Evolutionary conservation across 2,797 vertebrate genomes (phyloP), one percentile per base, ranked within the genome.

Genomic region (Phoxinus dragarum): DNA sequence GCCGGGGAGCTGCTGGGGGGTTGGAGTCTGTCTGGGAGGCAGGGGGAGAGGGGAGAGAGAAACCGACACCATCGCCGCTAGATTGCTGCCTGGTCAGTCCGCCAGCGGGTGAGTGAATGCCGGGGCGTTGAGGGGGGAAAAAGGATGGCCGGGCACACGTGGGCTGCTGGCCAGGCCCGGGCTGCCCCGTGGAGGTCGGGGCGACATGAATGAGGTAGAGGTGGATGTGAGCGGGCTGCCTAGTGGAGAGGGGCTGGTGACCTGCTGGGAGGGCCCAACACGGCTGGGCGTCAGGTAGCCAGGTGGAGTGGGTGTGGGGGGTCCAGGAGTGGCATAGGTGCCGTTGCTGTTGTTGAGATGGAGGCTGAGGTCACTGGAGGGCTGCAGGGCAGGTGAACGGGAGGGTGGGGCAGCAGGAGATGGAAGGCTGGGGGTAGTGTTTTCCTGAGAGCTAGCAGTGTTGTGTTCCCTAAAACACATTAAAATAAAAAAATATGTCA

Each of bases 361-460:
- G 88, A 96, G 95, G 91, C 94, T 95, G 67, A 93, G 92, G 90
- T 95, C 95, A 86, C 90, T 91, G 94, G 96, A 89, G 91, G 96
- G 91, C 77, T 96, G 89, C 82, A 94, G 90, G 92, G 93, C 95
- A 89, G 94, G 94, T 91, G 93, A 96, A 89, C 94, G 95, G 92
- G 91, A 96, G 91, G 94, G 96, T 23, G 92, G 96, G 77, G 89
- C 96, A n/a, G 95, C 93, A 74, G 94, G 94, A 84, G 87, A 92
- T 84, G 96, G 91, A 95, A 97, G 95, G 89, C 96, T 93, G 84
- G 96, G 93, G 93, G 96, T 96, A 95, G 96, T 95, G 95, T 97
- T 97, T 95, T 98, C 97, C 96, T 97, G 98, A 95, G 97, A 96
- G 93, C 96, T 97, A 94, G 97, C 95, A 94, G 97, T 96, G 95